Evolutionary conservation across 2,888 invertebrate species (phyloP), one percentile per base, ranked within the genome.

Genomic region (Cheilosia urbana): DNA sequence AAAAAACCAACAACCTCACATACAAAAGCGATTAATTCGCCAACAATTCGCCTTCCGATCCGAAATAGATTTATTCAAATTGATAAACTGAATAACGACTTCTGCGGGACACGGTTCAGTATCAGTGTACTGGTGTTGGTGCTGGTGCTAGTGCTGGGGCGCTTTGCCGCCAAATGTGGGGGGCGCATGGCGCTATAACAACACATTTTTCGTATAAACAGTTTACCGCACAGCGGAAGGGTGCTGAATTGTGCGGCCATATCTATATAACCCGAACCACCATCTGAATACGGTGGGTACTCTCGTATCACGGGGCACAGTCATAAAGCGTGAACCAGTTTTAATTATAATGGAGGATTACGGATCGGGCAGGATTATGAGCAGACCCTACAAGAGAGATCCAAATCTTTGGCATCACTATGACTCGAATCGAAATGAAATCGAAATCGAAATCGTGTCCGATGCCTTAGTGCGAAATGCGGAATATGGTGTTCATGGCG

Each of bases 31-130:
- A 83, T 83, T 83, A 83, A 78, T 75, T 83, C 53, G n/a, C 34
- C 58, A 76, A 71, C 71, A 77, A 72, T 77, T 80, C 75, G 84
- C 80, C 69, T 80, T 75, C 65, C 75, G 75, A 73, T 79, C 73
- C 73, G 65, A 49, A 69, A 58, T 60, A 79, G 79, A 84, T 84
- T 84, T 84, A 84, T 80, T 84, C 80, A 84, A 80, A 84, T 65
- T 79, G 84, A 84, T 84, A 84, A 84, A 84, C 63, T 53, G 75
- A 84, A 78, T 71, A 82, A 72, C 83, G 72, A 83, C 73, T 79
- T 68, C 21, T 19, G 57, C 57, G 65, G 51, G 55, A 62, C 68
- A 58, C 58, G 49, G 47, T 55, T 65, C 62, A n/a, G 24, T 17
- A 47, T 65, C 62, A 21, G 24, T 17, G 57, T 9, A 6, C 9